Evolutionary conservation across 2,797 vertebrate genomes (phyloP).

Genomic region (Falco novaeseelandiae): DNA sequence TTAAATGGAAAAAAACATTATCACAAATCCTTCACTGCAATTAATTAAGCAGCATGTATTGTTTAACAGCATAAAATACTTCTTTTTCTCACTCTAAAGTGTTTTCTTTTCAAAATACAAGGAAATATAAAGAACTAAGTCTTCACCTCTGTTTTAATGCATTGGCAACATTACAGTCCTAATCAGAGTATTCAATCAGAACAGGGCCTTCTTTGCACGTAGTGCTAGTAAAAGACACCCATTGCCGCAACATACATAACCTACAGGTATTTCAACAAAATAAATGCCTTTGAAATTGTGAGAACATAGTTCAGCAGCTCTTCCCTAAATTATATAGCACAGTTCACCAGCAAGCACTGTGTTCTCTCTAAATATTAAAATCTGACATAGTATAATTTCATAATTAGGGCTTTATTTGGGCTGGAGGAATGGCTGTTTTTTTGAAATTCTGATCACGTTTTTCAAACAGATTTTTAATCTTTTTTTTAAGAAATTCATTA

Average conservation of each 20-base stretch:
- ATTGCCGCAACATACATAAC: neutral
- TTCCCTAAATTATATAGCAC: neutral
- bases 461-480: neutral
- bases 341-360: neutral
- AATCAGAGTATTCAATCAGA: neutral
- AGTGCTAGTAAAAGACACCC: neutral
- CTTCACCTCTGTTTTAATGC: neutral
- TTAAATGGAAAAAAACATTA: neutral
- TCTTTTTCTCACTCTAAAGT: neutral
- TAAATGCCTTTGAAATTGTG: neutral
- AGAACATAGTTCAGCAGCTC: neutral
- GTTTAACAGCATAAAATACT: neutral
- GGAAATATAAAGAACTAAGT: neutral
- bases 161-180: neutral
- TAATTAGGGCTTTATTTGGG: neutral
- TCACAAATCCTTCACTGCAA: neutral
- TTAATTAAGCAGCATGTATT: neutral
- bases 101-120: constrained; percentile 11
- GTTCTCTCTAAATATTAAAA: neutral
- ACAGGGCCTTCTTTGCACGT: neutral
- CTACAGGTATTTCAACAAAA: neutral
- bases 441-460: neutral
- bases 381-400: neutral
- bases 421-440: neutral
- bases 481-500: neutral